These are phyloP conservation scores for Lampropteryx suffumata DNA, from an alignment of 2,888 invertebrate genomes.

Conservation along the genomic window DNA sequence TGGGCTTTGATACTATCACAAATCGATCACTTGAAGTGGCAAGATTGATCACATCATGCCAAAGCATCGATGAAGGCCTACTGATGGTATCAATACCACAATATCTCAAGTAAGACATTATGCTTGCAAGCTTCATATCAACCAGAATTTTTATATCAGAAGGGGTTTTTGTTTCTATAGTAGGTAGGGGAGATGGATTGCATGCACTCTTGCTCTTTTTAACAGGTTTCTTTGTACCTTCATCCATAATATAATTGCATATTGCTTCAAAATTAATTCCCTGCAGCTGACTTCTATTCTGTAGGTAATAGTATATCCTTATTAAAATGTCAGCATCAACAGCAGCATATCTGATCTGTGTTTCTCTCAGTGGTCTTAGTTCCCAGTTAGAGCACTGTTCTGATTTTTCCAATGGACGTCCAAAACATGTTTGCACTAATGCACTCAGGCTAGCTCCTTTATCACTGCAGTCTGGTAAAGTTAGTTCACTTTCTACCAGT, in stretches of 20 bases:
- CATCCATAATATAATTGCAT: slow-evolving; percentile 82
- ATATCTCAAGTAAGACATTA: slow-evolving; percentile 65
- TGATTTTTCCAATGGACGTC: slow-evolving; percentile 90
- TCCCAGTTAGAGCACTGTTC: slow-evolving; percentile 97
- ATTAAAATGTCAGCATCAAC: slow-evolving; percentile 94
- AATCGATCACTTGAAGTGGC: slow-evolving; percentile 66
- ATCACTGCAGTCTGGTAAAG: slow-evolving; percentile 65
- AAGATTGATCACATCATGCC: slow-evolving; percentile 68
- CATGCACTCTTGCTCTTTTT: slow-evolving; percentile 63
- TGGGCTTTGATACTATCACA: slow-evolving; percentile 61
- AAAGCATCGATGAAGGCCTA: slow-evolving; percentile 80
- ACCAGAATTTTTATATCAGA: slow-evolving; percentile 61
- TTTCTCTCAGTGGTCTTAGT: slow-evolving; percentile 88
- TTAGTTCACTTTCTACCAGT: slow-evolving; percentile 59
- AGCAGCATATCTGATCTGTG: slow-evolving; percentile 93
- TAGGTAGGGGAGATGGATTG: slow-evolving; percentile 39
- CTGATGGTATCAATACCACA: slow-evolving; percentile 85
- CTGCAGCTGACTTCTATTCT: slow-evolving; percentile 65
- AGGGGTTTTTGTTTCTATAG: slow-evolving; percentile 42
- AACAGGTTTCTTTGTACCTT: slow-evolving; percentile 74
- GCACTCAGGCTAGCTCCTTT: slow-evolving; percentile 86
- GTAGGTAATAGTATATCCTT: slow-evolving; percentile 88
- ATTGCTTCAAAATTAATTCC: slow-evolving; percentile 85
- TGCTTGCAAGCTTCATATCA: slow-evolving; percentile 55
- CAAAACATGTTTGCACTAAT: slow-evolving; percentile 89